Conservation (phyloP, 2,888 invertebrate genomes). For the Palloptera scutellata region DNA sequence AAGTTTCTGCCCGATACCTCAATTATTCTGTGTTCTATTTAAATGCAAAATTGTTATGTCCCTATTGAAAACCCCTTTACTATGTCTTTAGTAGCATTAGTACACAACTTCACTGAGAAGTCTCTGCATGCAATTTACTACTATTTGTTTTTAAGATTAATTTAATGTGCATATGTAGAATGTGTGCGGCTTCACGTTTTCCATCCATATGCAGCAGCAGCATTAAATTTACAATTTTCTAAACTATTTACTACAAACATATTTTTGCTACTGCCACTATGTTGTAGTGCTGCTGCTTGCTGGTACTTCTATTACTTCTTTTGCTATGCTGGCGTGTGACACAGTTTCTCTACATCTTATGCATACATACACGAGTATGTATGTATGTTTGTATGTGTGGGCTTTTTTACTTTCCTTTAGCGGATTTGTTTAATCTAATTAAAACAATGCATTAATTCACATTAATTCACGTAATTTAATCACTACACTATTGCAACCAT, state of each 20-base stretch:
- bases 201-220: too few species aligned
- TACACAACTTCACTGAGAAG: too few species aligned
- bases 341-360: constrained; percentile 37
- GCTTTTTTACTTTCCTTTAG: constrained; percentile 21
- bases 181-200: constrained; percentile 18
- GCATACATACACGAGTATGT: neutral
- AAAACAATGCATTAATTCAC: constrained; percentile 33
- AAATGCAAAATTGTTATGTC: too few species aligned
- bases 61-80: too few species aligned
- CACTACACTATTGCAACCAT: neutral
- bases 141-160: constrained; percentile 13
- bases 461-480: constrained; percentile 29
- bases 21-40: too few species aligned
- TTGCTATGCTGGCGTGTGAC: constrained; percentile 43
- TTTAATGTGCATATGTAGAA: constrained; percentile 1
- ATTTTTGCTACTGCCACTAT: neutral
- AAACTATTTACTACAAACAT: neutral
- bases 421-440: constrained; percentile 38
- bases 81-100: too few species aligned
- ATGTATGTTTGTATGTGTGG: neutral
- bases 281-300: constrained; percentile 12
- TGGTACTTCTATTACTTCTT: constrained; percentile 13
- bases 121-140: constrained; percentile 11
- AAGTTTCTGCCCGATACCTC: too few species aligned
- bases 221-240: constrained; percentile 1